These are phyloP conservation scores for Lysiphlebus fabarum DNA, from an alignment of 1,140 invertebrate species.

Conservation along the genomic window DNA sequence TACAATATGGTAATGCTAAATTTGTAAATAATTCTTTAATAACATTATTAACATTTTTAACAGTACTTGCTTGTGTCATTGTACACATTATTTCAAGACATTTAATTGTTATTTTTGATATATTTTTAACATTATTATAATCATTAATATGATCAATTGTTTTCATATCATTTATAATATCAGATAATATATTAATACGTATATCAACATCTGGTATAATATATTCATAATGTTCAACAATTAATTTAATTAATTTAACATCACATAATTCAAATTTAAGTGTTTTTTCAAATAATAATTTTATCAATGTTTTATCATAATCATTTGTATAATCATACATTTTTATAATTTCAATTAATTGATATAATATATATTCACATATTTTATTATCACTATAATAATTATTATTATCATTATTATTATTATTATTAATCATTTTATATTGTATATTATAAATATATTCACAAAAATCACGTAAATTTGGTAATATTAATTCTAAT, in stretches of 20 bases:
- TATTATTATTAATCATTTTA: too few species aligned
- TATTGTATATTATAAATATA: constrained; percentile 44
- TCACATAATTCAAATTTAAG: constrained; percentile 51
- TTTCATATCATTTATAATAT: constrained; percentile 63
- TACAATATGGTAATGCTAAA: constrained; percentile 30
- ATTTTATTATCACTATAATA: constrained; percentile 43
- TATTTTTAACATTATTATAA: constrained; percentile 41
- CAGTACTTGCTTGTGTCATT: constrained; percentile 40
- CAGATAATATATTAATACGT: constrained; percentile 54
- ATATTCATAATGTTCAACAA: constrained; percentile 54
- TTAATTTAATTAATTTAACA: constrained; percentile 52
- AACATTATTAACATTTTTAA: constrained; percentile 41
- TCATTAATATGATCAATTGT: constrained; percentile 53
- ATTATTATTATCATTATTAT: neutral
- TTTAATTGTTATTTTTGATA: constrained; percentile 46
- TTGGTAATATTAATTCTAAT: constrained; percentile 55
- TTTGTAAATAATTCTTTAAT: constrained; percentile 46
- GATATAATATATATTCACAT: constrained; percentile 35
- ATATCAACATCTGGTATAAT: constrained; percentile 46
- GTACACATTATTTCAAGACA: constrained; percentile 48
- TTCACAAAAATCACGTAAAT: constrained; percentile 56
- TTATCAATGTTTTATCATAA: constrained; percentile 58
- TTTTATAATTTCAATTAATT: constrained; percentile 61
- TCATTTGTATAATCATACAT: constrained; percentile 65
- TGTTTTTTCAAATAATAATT: constrained; percentile 50